Percentiles rank a stretch among this genome's conserved stretches.
Conservation (phyloP, 2,888 invertebrate species). For the Coelopa pilipes region DNA sequence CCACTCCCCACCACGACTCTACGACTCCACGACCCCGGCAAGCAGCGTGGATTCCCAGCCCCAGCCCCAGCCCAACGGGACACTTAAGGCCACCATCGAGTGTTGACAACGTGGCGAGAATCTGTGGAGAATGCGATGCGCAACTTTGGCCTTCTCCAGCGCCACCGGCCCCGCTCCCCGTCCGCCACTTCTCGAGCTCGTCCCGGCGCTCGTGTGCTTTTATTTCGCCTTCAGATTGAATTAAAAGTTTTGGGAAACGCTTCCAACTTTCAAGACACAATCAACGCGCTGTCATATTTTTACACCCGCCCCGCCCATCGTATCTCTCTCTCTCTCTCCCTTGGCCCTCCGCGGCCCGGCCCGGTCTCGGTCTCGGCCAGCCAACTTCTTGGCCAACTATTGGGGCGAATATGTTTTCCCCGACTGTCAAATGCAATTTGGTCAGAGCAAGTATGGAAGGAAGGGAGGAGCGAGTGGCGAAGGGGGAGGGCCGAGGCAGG, state of each 20-base stretch:
- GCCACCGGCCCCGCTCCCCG: not conserved
- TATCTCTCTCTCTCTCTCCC: not conserved
- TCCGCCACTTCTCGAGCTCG: too few relatives aligned
- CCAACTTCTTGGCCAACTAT: constrained; percentile 29
- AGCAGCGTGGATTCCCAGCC: too few relatives aligned
- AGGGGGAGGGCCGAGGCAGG: constrained; percentile 19
- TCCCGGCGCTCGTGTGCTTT: not conserved
- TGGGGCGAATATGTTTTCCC: constrained; percentile 32
- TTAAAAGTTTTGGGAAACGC: constrained; percentile 33
- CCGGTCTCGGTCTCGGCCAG: not conserved
- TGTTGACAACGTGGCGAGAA: constrained; percentile 18
- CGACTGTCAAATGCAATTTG: constrained; percentile 34
- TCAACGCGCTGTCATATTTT: constrained; percentile 38
- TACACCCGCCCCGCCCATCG: constrained; percentile 3
- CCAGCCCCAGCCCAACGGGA: too few relatives aligned
- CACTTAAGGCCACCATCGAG: not conserved
- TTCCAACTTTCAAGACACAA: constrained; percentile 36
- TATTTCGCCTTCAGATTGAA: constrained; percentile 26
- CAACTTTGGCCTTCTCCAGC: constrained; percentile 8
- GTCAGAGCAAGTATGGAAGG: constrained; percentile 19
- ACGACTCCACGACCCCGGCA: too few relatives aligned
- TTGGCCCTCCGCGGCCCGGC: too few relatives aligned
- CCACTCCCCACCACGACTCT: too few relatives aligned
- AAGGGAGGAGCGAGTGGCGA: constrained; percentile 7
- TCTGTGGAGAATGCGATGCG: constrained; percentile 7